phyloP scores from a whole-genome alignment of 2,797 vertebrate species.

The Phrynocephalus forsythii region DNA sequence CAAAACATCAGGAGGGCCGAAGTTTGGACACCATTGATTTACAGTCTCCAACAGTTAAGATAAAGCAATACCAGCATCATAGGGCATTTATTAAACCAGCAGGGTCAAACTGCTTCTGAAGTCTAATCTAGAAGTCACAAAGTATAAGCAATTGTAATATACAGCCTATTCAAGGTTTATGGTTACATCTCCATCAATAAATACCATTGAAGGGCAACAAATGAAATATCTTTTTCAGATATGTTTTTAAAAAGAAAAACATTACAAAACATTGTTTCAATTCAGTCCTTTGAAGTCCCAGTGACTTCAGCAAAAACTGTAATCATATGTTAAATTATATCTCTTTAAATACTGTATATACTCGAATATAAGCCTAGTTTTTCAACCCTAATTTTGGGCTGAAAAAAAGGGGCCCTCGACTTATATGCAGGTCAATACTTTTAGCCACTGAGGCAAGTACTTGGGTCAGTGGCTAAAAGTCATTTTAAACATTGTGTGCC shows the following conservation, averaged over 20 bases:
- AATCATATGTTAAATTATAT: not conserved
- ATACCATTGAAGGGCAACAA: not conserved
- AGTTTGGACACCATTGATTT: too few relatives aligned
- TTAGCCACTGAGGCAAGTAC: too few relatives aligned
- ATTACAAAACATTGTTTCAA: not conserved
- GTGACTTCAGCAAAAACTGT: not conserved
- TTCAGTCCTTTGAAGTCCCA: not conserved
- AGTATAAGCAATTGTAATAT: not conserved
- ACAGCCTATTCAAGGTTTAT: not conserved
- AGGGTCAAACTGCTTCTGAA: not conserved
- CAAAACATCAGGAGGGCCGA: too few relatives aligned
- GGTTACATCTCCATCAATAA: not conserved
- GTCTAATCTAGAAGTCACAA: not conserved
- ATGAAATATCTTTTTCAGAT: too few relatives aligned
- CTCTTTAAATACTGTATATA: too few relatives aligned
- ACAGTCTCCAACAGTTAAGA: not conserved
- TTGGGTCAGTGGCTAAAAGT: too few relatives aligned
- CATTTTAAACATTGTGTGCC: too few relatives aligned
- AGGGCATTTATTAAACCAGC: not conserved
- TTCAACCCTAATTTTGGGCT: too few relatives aligned
- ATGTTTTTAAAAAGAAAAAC: not conserved
- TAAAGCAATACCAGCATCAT: not conserved
- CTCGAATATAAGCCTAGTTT: too few relatives aligned
- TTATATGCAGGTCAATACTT: too few relatives aligned
- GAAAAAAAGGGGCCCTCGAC: too few relatives aligned